Evolutionary conservation across 2,797 vertebrate species (phyloP), one percentile per base, ranked within the genome.

Genomic region (Centroberyx gerrardi): DNA sequence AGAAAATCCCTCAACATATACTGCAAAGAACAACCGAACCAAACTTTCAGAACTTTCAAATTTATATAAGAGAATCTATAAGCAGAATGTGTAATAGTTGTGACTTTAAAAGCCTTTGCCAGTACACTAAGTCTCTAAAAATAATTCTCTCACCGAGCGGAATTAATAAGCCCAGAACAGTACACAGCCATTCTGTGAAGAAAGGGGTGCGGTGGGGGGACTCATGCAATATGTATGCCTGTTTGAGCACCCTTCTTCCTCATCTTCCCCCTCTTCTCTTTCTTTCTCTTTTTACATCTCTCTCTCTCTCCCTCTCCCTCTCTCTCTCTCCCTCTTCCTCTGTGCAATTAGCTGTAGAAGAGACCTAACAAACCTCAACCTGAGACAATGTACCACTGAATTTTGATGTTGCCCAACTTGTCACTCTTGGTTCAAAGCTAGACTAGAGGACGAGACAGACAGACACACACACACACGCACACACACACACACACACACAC

Each of bases 161-260:
- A 94, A 93, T 94, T 94, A 95, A 95, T 92, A 94, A 94, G 90
- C 90, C 86, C 92, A 90, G 91, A 91, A 93, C 93, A 92, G 92
- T 92, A 93, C 92, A 92, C 89, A 93, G 93, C 90, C 87, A 92
- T 93, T 93, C 91, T 90, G 85, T 92, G 92, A 93, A 90, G 90
- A 92, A 91, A 90, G 86, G 91, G 92, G 91, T 90, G 91, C 91
- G 87, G 87, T 88, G 76, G 74, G 88, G 83, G 81, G 59, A 6
- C 91, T 94, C 93, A 95, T 94, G 92, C 87, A 95, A 95, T 94
- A 95, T 95, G 91, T 92, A 94, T 95, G 91, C 68, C 82, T 87
- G 87, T 91, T 92, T 90, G 91, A 93, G 90, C 88, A 90, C 91
- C 88, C 89, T 89, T 86, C 90, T 90, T 90, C 90, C 87, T 87